phyloP scores from a whole-genome alignment of 2,797 vertebrate species.

The Austrolebias charrua region DNA sequence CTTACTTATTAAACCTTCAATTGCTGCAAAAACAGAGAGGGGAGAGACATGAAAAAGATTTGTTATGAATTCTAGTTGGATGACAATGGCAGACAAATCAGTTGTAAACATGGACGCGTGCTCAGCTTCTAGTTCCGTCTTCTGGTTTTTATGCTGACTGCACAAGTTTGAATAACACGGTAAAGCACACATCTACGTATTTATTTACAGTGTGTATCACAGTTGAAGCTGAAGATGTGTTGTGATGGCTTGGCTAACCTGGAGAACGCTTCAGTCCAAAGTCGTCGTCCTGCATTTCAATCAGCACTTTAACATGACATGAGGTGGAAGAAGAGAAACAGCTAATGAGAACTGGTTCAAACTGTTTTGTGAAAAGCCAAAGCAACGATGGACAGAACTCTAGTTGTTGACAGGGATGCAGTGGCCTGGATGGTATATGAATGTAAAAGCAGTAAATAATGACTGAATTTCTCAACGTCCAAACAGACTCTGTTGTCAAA shows the following conservation, averaged over 20 bases:
- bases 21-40: constrained; percentile 81
- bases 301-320: constrained; percentile 81
- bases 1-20: constrained; percentile 90
- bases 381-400: constrained; percentile 56
- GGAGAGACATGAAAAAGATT: constrained; percentile 74
- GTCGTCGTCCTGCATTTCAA: constrained; percentile 84
- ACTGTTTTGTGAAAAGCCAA: constrained; percentile 61
- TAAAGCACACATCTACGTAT: constrained; percentile 27
- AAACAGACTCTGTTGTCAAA: constrained; percentile 18
- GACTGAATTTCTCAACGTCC: constrained; percentile 18
- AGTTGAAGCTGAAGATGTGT: constrained; percentile 55
- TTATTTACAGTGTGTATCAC: constrained; percentile 21
- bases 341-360: constrained; percentile 68
- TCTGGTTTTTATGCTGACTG: constrained; percentile 34
- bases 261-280: constrained; percentile 77
- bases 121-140: constrained; percentile 53
- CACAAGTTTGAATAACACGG: constrained; percentile 9
- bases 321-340: constrained; percentile 75
- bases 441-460: constrained; percentile 38
- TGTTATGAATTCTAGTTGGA: constrained; percentile 73
- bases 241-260: constrained; percentile 77
- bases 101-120: constrained; percentile 63
- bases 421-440: constrained; percentile 55
- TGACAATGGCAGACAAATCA: constrained; percentile 71
- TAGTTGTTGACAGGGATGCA: constrained; percentile 47